Conservation (phyloP, 92 coral and sea anemone species). For the Actinernus sp. region DNA sequence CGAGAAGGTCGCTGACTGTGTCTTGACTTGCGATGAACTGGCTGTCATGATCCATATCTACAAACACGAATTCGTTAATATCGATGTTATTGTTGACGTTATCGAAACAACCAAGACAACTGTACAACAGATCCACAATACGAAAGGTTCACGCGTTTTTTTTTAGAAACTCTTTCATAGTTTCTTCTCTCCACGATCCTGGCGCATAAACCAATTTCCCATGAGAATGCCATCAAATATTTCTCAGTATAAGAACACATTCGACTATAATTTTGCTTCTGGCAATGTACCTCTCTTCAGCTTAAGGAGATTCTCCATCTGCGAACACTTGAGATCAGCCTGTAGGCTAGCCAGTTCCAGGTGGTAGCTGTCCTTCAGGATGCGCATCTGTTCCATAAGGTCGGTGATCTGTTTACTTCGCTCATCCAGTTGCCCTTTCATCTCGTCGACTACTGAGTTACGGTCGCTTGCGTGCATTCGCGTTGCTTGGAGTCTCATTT, state of each 20-base stretch:
- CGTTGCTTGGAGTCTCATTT: constrained; percentile 80
- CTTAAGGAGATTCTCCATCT: constrained; percentile 82
- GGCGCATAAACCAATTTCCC: not conserved
- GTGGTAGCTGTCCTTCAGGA: constrained; percentile 81
- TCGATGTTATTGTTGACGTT: no score
- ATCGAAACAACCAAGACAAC: no score
- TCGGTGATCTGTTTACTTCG: constrained; percentile 72
- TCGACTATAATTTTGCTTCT: no score
- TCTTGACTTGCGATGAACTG: constrained; percentile 34
- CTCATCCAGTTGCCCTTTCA: constrained; percentile 80
- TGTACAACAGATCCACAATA: no score
- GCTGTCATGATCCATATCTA: constrained; percentile 41
- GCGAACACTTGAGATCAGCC: constrained; percentile 84
- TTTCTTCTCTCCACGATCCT: no score
- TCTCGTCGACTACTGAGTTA: constrained; percentile 65
- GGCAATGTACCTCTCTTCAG: constrained; percentile 53
- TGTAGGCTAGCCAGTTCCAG: constrained; percentile 85
- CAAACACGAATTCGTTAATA: no score
- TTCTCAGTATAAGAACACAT: not conserved
- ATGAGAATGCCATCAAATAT: no score
- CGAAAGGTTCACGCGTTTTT: no score
- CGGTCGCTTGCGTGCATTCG: constrained; percentile 69
- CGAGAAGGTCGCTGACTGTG: constrained; percentile 68
- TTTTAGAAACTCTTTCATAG: no score
- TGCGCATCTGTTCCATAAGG: constrained; percentile 74